These are phyloP conservation scores for Sarcophaga bullata DNA, from an alignment of 1,140 invertebrate genomes.

Conservation along the genomic window DNA sequence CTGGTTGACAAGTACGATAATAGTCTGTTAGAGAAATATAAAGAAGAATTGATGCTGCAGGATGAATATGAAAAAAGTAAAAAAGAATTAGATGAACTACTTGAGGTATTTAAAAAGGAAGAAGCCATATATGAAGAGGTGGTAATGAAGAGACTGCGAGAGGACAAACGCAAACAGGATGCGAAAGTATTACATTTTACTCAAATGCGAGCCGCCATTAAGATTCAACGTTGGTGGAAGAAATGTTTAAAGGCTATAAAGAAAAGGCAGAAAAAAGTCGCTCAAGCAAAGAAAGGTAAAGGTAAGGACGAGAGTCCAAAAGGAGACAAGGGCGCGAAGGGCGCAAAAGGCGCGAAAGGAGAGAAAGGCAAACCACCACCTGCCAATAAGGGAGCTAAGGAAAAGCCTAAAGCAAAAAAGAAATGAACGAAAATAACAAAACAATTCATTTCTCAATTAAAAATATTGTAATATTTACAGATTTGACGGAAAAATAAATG, in stretches of 20 bases:
- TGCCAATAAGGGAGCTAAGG: background rate
- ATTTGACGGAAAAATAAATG: background rate
- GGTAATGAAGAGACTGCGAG: conserved; percentile 20
- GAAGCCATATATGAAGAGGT: conserved; percentile 42
- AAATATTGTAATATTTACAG: background rate
- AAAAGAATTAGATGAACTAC: conserved; percentile 45
- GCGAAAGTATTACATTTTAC: conserved; percentile 44
- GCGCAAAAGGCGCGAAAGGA: background rate
- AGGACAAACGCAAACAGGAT: conserved; percentile 34
- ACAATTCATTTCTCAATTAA: too few relatives aligned
- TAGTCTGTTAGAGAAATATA: conserved; percentile 45
- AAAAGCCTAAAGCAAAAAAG: background rate
- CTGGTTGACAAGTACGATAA: conserved; percentile 45
- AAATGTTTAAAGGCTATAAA: background rate
- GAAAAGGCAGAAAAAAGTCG: background rate
- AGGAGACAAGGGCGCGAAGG: background rate
- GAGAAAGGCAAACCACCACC: background rate
- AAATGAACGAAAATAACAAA: background rate
- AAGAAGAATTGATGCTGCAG: conserved; percentile 44
- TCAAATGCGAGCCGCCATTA: conserved; percentile 43
- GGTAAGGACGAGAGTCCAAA: background rate
- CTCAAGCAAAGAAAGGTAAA: conserved; percentile 37
- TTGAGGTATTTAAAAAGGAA: conserved; percentile 37
- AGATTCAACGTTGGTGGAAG: conserved; percentile 43
- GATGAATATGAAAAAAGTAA: conserved; percentile 39